Conservation (phyloP, 1,140 invertebrate species). For the Lepidurus arcticus region DNA sequence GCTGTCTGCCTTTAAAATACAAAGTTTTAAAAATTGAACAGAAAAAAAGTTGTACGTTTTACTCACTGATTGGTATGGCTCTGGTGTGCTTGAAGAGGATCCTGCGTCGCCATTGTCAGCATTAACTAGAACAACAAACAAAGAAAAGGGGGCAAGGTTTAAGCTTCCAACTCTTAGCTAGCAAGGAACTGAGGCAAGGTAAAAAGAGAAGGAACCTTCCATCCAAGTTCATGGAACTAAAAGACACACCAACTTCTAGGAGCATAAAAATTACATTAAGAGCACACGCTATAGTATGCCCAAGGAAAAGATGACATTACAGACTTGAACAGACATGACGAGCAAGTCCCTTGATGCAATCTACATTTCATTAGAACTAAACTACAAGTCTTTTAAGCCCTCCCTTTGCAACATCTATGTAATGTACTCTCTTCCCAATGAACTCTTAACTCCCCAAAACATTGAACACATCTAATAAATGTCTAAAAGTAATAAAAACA, state of each 20-base stretch:
- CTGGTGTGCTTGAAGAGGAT: conserved; percentile 21
- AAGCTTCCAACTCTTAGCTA: not conserved
- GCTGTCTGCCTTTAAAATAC: too few relatives aligned
- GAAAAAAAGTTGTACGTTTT: not conserved
- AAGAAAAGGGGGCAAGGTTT: not conserved
- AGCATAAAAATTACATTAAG: conserved; percentile 22
- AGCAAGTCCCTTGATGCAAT: not conserved
- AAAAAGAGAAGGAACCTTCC: not conserved
- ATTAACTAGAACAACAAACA: conserved; percentile 19
- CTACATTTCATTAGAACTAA: not conserved
- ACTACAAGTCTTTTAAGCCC: not conserved
- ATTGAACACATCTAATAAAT: too few relatives aligned
- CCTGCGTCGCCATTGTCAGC: conserved; percentile 20
- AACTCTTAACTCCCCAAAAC: not conserved
- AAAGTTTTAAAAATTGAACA: not conserved
- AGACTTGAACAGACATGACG: not conserved
- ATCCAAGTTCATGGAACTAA: not conserved
- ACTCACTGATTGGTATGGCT: conserved; percentile 21
- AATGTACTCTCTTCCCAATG: not conserved
- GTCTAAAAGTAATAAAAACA: too few relatives aligned
- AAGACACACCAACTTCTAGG: not conserved
- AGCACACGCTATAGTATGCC: not conserved
- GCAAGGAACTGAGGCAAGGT: not conserved
- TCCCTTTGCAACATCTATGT: not conserved
- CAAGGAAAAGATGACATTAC: not conserved